Evolutionary conservation across 2,797 vertebrate species (phyloP).

Genomic region (Falco peregrinus): DNA sequence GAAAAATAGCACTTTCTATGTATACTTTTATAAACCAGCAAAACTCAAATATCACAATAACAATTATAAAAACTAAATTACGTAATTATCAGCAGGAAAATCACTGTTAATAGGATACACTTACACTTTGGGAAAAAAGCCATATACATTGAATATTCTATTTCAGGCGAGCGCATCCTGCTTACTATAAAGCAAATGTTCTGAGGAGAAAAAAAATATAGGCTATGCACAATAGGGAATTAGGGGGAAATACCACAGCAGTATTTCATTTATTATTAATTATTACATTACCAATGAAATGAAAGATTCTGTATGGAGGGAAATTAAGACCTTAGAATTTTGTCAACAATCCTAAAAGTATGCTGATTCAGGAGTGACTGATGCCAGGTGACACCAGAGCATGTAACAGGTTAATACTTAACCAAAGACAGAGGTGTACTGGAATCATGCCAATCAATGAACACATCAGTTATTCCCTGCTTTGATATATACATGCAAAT

Average conservation of each 20-base stretch:
- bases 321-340: background rate
- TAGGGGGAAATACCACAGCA: background rate
- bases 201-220: background rate
- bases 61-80: background rate
- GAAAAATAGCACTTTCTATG: background rate
- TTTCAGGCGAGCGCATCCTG: background rate
- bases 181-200: background rate
- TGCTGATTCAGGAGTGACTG: background rate
- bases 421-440: background rate
- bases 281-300: background rate
- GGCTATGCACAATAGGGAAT: background rate
- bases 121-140: background rate
- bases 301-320: background rate
- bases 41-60: background rate
- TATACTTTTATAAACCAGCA: background rate
- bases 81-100: background rate
- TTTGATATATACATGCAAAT: background rate
- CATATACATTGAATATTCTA: background rate
- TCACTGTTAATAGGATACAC: background rate
- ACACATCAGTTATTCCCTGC: background rate
- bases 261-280: background rate
- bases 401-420: background rate
- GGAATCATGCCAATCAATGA: background rate
- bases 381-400: background rate
- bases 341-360: background rate